phyloP scores from a whole-genome alignment of 2,888 invertebrate species.

The Platynereis dumerilii region DNA sequence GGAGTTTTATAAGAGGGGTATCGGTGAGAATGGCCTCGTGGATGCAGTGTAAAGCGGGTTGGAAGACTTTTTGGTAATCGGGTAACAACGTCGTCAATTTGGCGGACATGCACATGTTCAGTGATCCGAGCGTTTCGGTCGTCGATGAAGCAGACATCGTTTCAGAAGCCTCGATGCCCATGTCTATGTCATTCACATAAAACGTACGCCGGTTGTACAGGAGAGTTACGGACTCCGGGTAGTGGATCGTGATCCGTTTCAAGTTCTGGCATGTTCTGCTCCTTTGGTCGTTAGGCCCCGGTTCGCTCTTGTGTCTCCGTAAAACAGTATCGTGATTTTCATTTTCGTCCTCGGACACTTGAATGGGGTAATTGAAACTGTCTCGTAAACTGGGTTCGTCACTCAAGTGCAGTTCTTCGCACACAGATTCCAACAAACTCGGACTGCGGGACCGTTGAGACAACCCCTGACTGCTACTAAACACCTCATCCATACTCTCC shows the following conservation, averaged over 20 bases:
- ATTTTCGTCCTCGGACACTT: too few relatives aligned
- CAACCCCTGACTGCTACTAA: neutral
- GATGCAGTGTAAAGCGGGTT: constrained; percentile 19
- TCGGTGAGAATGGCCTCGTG: constrained; percentile 16
- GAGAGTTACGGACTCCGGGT: constrained; percentile 23
- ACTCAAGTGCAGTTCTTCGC: too few relatives aligned
- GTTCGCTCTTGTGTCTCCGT: too few relatives aligned
- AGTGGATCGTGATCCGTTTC: constrained; percentile 16
- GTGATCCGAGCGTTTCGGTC: neutral
- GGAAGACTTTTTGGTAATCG: constrained; percentile 24
- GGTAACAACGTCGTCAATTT: constrained; percentile 2
- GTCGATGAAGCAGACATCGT: neutral
- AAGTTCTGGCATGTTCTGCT: neutral
- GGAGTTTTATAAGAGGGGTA: constrained; percentile 33
- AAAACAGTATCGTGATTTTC: too few relatives aligned
- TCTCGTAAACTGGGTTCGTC: too few relatives aligned
- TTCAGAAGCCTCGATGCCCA: constrained; percentile 8
- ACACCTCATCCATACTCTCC: constrained; percentile 6
- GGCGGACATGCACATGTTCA: neutral
- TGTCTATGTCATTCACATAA: constrained; percentile 9
- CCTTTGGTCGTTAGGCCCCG: too few relatives aligned
- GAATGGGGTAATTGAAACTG: too few relatives aligned
- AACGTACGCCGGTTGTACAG: constrained; percentile 23
- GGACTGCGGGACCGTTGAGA: too few relatives aligned
- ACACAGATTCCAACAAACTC: too few relatives aligned